Conservation (phyloP, 2,888 invertebrate species). For the Stenodera caucasica region DNA sequence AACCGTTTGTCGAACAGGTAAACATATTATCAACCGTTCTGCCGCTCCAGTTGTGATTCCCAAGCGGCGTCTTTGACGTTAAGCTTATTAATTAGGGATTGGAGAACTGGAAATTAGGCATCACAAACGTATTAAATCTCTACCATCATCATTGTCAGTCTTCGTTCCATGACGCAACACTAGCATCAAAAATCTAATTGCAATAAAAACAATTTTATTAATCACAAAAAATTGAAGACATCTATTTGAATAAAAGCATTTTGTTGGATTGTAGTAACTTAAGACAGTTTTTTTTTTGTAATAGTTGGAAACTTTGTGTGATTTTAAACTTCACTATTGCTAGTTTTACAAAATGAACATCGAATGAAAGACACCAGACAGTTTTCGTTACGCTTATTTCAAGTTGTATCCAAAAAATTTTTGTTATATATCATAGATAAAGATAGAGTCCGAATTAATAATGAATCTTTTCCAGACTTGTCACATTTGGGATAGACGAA, state of each 20-base stretch:
- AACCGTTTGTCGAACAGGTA: conserved; percentile 26
- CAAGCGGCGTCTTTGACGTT: conserved; percentile 21
- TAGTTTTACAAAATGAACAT: not conserved
- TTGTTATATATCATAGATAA: too few relatives aligned
- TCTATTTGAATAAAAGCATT: not conserved
- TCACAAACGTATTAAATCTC: not conserved
- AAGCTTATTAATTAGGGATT: conserved; percentile 23
- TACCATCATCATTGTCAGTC: not conserved
- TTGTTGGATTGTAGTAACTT: not conserved
- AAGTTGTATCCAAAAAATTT: too few relatives aligned
- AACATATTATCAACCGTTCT: conserved; percentile 28
- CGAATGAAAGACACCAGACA: not conserved
- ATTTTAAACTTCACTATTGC: not conserved
- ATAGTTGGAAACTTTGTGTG: not conserved
- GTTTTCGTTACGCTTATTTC: too few relatives aligned
- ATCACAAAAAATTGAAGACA: too few relatives aligned
- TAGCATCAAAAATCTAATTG: too few relatives aligned
- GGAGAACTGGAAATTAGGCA: conserved; percentile 3
- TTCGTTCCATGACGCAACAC: not conserved
- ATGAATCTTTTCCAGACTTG: conserved; percentile 32
- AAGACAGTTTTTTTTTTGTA: not conserved
- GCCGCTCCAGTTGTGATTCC: conserved; percentile 23
- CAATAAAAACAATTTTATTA: too few relatives aligned
- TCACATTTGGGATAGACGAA: conserved; percentile 33
- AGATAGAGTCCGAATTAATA: too few relatives aligned